Conservation (phyloP, 2,888 invertebrate genomes). For the Empis stercorea region DNA sequence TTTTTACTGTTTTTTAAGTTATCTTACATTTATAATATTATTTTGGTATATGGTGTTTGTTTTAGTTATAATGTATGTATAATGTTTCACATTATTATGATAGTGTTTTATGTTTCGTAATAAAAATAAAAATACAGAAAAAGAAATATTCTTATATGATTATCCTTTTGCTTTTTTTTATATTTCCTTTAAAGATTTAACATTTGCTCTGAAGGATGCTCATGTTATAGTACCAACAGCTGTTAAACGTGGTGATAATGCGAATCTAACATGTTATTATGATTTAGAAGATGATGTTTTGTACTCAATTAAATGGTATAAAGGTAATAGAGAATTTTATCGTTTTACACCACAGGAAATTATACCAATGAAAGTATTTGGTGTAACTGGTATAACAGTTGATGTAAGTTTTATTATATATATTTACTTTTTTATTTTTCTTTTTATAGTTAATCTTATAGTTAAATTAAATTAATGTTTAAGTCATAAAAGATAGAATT, state of each 20-base stretch:
- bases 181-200: slow-evolving; percentile 17
- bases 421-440: background rate
- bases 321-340: slow-evolving; percentile 50
- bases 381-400: slow-evolving; percentile 47
- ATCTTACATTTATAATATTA: too few species aligned
- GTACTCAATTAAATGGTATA: slow-evolving; percentile 59
- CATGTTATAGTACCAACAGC: slow-evolving; percentile 48
- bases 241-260: slow-evolving; percentile 44
- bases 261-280: slow-evolving; percentile 46
- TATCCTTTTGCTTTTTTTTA: background rate
- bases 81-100: too few species aligned
- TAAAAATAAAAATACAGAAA: too few species aligned
- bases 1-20: too few species aligned
- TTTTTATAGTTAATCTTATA: background rate
- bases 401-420: slow-evolving; percentile 36
- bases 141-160: too few species aligned
- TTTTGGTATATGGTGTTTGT: too few species aligned
- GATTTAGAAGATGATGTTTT: slow-evolving; percentile 52
- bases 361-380: slow-evolving; percentile 50
- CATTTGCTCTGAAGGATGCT: slow-evolving; percentile 41
- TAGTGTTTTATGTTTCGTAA: too few species aligned
- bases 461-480: too few species aligned
- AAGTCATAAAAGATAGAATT: too few species aligned
- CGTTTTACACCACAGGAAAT: slow-evolving; percentile 49
- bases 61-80: too few species aligned